Base-by-base conservation (phyloP, 1,140 invertebrate genomes). In the Trachymyrmex cornetzi region DNA sequence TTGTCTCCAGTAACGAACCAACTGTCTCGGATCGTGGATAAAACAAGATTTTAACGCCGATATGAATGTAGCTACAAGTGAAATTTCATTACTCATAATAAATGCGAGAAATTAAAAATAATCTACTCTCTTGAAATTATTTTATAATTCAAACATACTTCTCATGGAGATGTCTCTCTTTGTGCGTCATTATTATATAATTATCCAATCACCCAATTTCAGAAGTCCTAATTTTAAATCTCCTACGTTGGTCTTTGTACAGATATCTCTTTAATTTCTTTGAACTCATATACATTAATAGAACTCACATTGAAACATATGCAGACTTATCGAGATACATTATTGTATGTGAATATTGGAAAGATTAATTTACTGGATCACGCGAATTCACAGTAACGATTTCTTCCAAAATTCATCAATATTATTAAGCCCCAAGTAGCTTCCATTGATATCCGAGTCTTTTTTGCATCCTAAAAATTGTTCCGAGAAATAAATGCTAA, bases 371-470 rank as follows among this genome's bases (percentile, higher is more conserved):
- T 16, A 22, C 22, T 24, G 22, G 38, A 63, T 3, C 9, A 66
- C 24, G 61, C 7, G 12, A 79, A 71, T 57, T 48, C 64, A 16
- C 64, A 16, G 9, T 53, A 38, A 66, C 5, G 0, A 7, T 14
- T 55, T 34, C 22, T 38, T 34, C 5, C 34, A 44, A 61, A 79
- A 50, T 79, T 66, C 44, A 12, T 6, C 6, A n/a, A 6, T 11
- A 48, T n/a, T 66, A 71, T 63, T 69, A 59, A 48, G 34, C 3
- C 27, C 30, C 27, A 16, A 44, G 19, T 48, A 61, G 38, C 59
- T 88, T 48, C 27, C 79, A 91, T 90, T 85, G 75, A 90, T 91
- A 87, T 64, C 64, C 66, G 67, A 57, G 79, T 85, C 59, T 91
- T 81, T 86, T 30, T 44, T 59, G 7, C 16, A 77, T 38, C 71